Percentiles rank a stretch among this genome's conserved stretches.
These are phyloP conservation scores for Chelonus formosanus DNA, from an alignment of 2,888 invertebrate genomes.

Conservation along the genomic window DNA sequence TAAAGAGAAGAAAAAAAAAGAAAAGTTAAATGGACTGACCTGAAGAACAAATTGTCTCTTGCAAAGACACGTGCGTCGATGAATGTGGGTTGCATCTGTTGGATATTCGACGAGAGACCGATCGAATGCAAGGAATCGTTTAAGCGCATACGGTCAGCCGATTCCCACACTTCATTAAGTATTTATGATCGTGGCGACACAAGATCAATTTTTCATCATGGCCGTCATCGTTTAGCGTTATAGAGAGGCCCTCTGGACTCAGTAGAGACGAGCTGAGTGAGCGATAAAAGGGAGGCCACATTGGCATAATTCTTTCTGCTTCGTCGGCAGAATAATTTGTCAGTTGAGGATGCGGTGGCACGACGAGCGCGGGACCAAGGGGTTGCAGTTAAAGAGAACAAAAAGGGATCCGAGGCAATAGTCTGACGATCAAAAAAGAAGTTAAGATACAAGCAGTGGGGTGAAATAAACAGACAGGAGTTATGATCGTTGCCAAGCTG, in stretches of 20 bases:
- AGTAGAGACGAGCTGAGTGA: neutral
- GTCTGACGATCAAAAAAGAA: too few relatives aligned
- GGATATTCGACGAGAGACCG: neutral
- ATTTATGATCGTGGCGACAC: constrained; percentile 4
- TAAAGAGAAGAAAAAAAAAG: neutral
- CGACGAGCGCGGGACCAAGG: too few relatives aligned
- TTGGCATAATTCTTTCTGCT: constrained; percentile 40
- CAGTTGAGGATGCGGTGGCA: constrained; percentile 16
- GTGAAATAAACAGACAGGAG: too few relatives aligned
- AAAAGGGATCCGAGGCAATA: too few relatives aligned
- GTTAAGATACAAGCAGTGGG: too few relatives aligned
- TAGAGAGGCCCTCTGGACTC: neutral
- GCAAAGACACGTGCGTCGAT: neutral
- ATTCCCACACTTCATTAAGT: neutral
- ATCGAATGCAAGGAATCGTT: neutral
- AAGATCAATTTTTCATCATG: neutral
- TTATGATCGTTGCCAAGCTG: too few relatives aligned
- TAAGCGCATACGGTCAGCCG: neutral
- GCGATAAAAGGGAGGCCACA: neutral
- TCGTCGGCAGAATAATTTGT: constrained; percentile 46
- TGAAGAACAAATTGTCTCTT: neutral
- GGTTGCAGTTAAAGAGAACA: too few relatives aligned
- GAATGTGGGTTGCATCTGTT: constrained; percentile 1
- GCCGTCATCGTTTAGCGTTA: neutral
- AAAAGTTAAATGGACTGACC: neutral